phyloP scores from a whole-genome alignment of 2,888 invertebrate species.

The Malacosoma neustria region DNA sequence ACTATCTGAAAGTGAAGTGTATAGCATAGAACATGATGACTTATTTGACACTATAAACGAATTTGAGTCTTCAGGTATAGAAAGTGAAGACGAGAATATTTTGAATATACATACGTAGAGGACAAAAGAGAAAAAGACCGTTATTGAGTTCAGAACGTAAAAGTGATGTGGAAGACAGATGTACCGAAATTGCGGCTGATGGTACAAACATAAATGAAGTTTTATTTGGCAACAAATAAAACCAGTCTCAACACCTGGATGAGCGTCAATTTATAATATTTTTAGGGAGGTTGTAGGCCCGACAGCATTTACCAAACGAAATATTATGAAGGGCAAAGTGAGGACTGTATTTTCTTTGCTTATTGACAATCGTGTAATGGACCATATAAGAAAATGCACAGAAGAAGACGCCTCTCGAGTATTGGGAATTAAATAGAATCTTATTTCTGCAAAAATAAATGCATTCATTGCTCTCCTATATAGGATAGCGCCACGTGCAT shows the following conservation, averaged over 20 bases:
- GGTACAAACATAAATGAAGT: too few species aligned
- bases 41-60: too few species aligned
- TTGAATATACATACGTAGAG: too few species aligned
- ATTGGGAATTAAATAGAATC: slow-evolving; percentile 9
- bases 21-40: too few species aligned
- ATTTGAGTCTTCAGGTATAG: too few species aligned
- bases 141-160: too few species aligned
- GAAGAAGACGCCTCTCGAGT: slow-evolving; percentile 11
- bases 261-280: slow-evolving; percentile 3
- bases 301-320: slow-evolving; percentile 12
- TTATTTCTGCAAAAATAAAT: slow-evolving; percentile 8
- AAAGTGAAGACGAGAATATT: too few species aligned
- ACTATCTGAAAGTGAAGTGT: too few species aligned
- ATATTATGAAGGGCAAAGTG: slow-evolving; percentile 11
- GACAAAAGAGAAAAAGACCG: too few species aligned
- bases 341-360: slow-evolving; percentile 12
- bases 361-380: slow-evolving; percentile 11
- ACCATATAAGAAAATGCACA: slow-evolving; percentile 14
- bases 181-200: too few species aligned
- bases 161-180: too few species aligned
- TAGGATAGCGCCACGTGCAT: too few species aligned
- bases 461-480: slow-evolving; percentile 7
- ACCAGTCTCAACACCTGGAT: neutral
- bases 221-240: neutral
- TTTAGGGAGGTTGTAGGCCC: slow-evolving; percentile 11